A percentile compares a stretch with the other conserved stretches of the same genome.
These are phyloP conservation scores for Melipona beecheii DNA, from an alignment of 2,888 invertebrate species.

Conservation along the genomic window DNA sequence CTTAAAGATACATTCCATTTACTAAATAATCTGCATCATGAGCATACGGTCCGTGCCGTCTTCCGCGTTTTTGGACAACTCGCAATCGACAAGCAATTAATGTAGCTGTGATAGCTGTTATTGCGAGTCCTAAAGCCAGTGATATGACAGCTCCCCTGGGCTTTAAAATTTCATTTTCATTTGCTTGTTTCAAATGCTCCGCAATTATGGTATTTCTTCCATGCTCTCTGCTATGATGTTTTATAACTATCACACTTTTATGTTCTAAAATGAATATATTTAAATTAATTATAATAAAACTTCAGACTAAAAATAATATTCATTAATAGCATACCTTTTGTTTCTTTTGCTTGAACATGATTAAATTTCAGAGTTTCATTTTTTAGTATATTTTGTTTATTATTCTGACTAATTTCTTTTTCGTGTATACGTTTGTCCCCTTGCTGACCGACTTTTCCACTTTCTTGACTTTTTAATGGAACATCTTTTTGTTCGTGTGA, in stretches of 20 bases:
- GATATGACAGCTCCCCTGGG: conserved; percentile 93
- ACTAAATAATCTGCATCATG: conserved; percentile 98
- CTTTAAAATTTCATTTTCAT: conserved; percentile 81
- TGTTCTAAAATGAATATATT: conserved; percentile 45
- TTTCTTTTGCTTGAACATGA: conserved; percentile 48
- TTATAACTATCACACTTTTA: conserved; percentile 60
- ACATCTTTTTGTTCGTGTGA: conserved; percentile 55
- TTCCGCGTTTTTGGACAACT: conserved; percentile 90
- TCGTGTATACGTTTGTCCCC: conserved; percentile 22
- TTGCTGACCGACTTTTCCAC: conserved; percentile 28
- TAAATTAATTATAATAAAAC: not conserved
- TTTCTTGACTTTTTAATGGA: conserved; percentile 36
- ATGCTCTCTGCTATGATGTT: conserved; percentile 59
- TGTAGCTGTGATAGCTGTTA: conserved; percentile 92
- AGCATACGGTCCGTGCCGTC: conserved; percentile 92
- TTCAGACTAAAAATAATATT: not conserved
- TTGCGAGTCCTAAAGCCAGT: conserved; percentile 90
- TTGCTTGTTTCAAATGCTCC: conserved; percentile 77
- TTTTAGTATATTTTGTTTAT: conserved; percentile 33
- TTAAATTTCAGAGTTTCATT: conserved; percentile 42
- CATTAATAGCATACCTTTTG: conserved; percentile 49
- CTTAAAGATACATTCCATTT: conserved; percentile 98
- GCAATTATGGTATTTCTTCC: conserved; percentile 64
- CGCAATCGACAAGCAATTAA: conserved; percentile 93
- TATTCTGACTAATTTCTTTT: conserved; percentile 44